Conservation (phyloP, 2,113 vertebrate genomes). For the cat (Felis catus) region F.catus_Fca126_mat1.0 CM031411.1:1045501-1046000, state of each 20-base stretch:
- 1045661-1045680: neutral
- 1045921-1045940: fast-evolving
- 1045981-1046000: too few species aligned
- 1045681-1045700: too few species aligned
- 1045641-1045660: neutral
- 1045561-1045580: too few species aligned
- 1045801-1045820: neutral
- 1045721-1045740: neutral
- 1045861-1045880: neutral
- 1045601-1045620: too few species aligned
- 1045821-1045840: fast-evolving
- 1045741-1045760: neutral
- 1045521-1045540: neutral
- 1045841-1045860: too few species aligned
- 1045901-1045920: neutral
- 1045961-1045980: neutral
- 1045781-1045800: neutral
- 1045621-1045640: fast-evolving
- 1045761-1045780: neutral
- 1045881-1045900: neutral
- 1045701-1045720: too few species aligned
- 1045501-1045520: fast-evolving
- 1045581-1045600: neutral
- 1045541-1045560: neutral
- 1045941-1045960: too few species aligned